These are phyloP conservation scores for Cepaea hortensis DNA, from an alignment of 2,888 invertebrate species.

Conservation along the genomic window DNA sequence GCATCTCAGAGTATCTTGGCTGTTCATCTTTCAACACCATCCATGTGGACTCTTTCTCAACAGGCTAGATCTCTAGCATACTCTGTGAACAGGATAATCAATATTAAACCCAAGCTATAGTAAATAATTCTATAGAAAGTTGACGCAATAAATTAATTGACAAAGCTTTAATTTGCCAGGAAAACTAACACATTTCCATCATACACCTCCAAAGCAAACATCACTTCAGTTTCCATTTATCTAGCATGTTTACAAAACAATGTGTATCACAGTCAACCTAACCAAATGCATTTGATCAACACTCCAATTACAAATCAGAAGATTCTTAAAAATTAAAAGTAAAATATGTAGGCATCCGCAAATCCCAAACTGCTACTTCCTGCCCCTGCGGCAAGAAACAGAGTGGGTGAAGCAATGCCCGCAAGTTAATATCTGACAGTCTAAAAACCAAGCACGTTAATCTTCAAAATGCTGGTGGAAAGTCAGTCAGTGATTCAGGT, in stretches of 20 bases:
- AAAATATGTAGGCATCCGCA: constrained; percentile 40
- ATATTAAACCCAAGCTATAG: not conserved
- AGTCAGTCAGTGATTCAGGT: not conserved
- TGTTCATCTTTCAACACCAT: not conserved
- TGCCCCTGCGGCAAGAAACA: constrained; percentile 37
- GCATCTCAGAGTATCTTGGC: not conserved
- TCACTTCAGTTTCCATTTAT: too few species aligned
- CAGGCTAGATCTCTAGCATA: not conserved
- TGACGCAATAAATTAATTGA: too few species aligned
- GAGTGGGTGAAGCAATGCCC: constrained; percentile 47
- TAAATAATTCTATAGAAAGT: not conserved
- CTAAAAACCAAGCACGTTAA: constrained; percentile 33
- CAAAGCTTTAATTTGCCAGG: too few species aligned
- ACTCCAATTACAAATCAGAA: too few species aligned
- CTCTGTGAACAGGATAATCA: not conserved
- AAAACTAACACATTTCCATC: too few species aligned
- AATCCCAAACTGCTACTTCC: constrained; percentile 40
- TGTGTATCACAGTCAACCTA: too few species aligned
- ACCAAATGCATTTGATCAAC: too few species aligned
- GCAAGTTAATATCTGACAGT: constrained; percentile 24
- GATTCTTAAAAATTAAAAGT: too few species aligned
- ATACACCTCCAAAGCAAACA: too few species aligned
- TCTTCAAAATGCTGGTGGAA: constrained; percentile 34
- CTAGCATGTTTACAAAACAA: too few species aligned
- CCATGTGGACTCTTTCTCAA: not conserved